Conservation (phyloP, 2,888 invertebrate genomes). For the Xestia xanthographa region DNA sequence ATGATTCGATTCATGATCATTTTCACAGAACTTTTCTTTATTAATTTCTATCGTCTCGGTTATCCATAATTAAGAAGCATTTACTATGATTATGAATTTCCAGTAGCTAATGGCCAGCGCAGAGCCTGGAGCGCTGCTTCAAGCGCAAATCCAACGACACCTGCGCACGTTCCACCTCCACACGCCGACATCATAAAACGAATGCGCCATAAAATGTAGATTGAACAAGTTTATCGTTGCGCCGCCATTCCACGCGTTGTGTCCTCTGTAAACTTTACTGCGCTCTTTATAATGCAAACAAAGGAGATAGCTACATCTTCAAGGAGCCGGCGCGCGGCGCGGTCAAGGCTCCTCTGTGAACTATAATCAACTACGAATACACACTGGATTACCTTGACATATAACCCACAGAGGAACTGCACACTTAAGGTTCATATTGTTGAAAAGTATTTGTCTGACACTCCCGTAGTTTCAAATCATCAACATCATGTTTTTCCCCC, state of each 20-base stretch:
- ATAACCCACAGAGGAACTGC: conserved; percentile 5
- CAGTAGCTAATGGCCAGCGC: neutral
- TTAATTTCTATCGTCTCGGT: neutral
- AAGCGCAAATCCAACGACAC: neutral
- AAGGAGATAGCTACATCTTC: conserved; percentile 8
- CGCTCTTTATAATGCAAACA: conserved; percentile 34
- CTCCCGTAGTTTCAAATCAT: neutral
- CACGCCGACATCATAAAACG: conserved; percentile 40
- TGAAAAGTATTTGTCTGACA: neutral
- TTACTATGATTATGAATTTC: neutral
- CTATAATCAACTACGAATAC: neutral
- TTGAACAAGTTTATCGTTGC: conserved; percentile 54
- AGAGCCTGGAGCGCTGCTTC: neutral
- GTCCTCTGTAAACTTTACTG: conserved; percentile 34
- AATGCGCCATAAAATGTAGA: conserved; percentile 59
- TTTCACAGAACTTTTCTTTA: neutral
- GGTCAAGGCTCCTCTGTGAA: neutral
- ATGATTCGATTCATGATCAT: neutral
- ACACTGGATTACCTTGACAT: neutral
- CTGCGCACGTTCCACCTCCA: neutral
- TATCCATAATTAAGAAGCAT: neutral
- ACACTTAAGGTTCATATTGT: neutral
- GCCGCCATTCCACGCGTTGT: conserved; percentile 16
- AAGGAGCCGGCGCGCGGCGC: conserved; percentile 1
- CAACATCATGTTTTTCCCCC: neutral